A percentile compares a stretch with the other conserved stretches of the same genome.
Evolutionary conservation across 2,888 invertebrate genomes (phyloP).

Genomic region (Cynaeus angustus): DNA sequence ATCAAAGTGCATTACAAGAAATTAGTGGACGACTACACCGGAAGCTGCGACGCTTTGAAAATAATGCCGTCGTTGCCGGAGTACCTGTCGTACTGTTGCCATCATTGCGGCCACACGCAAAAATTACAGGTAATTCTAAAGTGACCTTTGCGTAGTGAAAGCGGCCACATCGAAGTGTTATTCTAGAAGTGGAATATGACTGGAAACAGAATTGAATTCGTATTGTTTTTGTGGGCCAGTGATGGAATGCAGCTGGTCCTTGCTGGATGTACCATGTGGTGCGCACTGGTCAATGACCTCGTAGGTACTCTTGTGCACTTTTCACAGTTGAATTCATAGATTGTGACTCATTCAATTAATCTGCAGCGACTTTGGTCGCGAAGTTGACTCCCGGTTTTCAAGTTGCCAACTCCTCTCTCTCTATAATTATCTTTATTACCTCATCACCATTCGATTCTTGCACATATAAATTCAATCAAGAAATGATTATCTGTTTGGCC

Average conservation of each 20-base stretch:
- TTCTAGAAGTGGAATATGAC: conserved; percentile 23
- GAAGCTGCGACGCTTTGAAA: conserved; percentile 67
- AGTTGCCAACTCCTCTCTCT: conserved; percentile 14
- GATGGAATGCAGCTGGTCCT: conserved; percentile 61
- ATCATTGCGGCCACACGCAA: conserved; percentile 77
- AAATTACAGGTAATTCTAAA: conserved; percentile 73
- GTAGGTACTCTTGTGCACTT: conserved; percentile 40
- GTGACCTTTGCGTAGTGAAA: conserved; percentile 41
- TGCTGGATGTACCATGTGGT: conserved; percentile 60
- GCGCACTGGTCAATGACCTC: conserved; percentile 62
- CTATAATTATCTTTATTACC: conserved; percentile 36
- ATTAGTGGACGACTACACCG: conserved; percentile 74
- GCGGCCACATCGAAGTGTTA: conserved; percentile 1
- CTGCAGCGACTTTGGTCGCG: conserved; percentile 22
- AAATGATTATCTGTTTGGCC: conserved; percentile 21
- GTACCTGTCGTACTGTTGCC: conserved; percentile 77
- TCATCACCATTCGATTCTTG: conserved; percentile 21
- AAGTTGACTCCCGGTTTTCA: conserved; percentile 2
- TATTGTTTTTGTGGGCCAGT: conserved; percentile 57
- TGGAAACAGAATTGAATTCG: conserved; percentile 48
- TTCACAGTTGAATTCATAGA: conserved; percentile 36
- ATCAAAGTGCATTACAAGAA: conserved; percentile 77
- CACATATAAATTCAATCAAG: conserved; percentile 28
- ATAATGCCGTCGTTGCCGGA: conserved; percentile 74
- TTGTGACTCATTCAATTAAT: conserved; percentile 44